Evolutionary conservation across 1,140 invertebrate species (phyloP).

Genomic region (Drosophila setifemur): DNA sequence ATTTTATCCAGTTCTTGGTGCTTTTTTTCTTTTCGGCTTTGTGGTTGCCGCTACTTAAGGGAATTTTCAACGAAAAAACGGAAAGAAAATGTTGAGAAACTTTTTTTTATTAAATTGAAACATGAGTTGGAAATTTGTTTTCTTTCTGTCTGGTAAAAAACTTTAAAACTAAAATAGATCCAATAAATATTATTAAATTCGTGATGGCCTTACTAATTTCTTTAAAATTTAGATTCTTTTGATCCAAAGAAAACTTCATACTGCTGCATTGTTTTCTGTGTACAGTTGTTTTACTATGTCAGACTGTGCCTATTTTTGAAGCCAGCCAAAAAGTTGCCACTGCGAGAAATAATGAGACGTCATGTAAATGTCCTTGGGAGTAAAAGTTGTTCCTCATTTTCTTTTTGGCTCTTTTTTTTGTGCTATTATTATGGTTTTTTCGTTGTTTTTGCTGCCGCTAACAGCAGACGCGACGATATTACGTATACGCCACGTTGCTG

Average conservation of each 20-base stretch:
- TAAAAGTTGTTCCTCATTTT: slow-evolving; percentile 47
- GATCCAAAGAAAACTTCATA: too few relatives aligned
- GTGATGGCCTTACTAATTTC: too few relatives aligned
- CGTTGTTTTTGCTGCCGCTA: slow-evolving; percentile 35
- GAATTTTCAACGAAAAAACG: neutral
- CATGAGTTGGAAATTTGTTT: too few relatives aligned
- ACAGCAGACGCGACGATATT: slow-evolving; percentile 57
- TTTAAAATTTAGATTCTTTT: too few relatives aligned
- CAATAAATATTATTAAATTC: too few relatives aligned
- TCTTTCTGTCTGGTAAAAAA: too few relatives aligned
- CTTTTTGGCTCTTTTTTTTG: slow-evolving; percentile 16
- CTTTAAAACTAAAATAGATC: too few relatives aligned
- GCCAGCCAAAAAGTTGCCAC: slow-evolving; percentile 25
- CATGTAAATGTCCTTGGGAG: slow-evolving; percentile 49
- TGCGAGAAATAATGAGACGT: slow-evolving; percentile 43
- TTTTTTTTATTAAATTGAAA: neutral
- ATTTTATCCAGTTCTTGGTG: slow-evolving; percentile 34
- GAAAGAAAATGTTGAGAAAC: neutral
- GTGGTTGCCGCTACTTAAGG: slow-evolving; percentile 3
- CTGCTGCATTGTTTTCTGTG: slow-evolving; percentile 6
- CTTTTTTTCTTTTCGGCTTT: slow-evolving; percentile 4
- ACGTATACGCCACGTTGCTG: slow-evolving; percentile 63
- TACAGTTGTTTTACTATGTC: slow-evolving; percentile 6
- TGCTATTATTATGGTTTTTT: neutral
- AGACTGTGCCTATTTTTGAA: slow-evolving; percentile 43